A percentile compares a stretch with the other conserved stretches of the same genome.
Conservation (phyloP, 2,888 invertebrate genomes). For the Tromatobia lineatoria region DNA sequence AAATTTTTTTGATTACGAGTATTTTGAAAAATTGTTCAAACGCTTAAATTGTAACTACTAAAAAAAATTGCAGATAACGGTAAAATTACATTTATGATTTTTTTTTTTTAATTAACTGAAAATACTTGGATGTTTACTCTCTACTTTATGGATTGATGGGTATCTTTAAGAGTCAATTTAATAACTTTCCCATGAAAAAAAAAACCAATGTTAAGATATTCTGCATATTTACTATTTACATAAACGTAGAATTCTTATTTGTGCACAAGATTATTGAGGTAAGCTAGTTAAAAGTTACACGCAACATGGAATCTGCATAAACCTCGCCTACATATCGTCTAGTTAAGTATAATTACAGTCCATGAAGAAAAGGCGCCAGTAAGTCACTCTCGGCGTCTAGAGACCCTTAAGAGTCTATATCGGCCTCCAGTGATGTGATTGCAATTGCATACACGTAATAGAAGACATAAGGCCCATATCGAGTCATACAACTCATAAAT, state of each 20-base stretch:
- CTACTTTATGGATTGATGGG: too few species aligned
- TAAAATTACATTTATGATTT: too few species aligned
- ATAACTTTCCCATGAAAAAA: background rate
- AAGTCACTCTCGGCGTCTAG: conserved; percentile 26
- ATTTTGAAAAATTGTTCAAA: too few species aligned
- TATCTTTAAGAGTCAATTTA: too few species aligned
- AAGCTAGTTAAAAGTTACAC: conserved; percentile 39
- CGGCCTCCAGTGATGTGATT: conserved; percentile 47
- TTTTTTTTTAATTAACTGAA: too few species aligned
- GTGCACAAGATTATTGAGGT: conserved; percentile 28
- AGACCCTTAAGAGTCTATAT: conserved; percentile 32
- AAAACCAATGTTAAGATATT: background rate
- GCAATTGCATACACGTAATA: conserved; percentile 44
- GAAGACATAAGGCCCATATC: conserved; percentile 36
- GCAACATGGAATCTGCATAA: conserved; percentile 58
- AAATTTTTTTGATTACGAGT: too few species aligned
- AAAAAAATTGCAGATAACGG: too few species aligned
- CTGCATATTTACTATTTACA: background rate
- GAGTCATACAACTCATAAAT: conserved; percentile 53
- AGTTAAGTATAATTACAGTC: conserved; percentile 64
- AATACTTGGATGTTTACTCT: too few species aligned
- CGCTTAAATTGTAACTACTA: too few species aligned
- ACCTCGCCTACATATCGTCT: conserved; percentile 60
- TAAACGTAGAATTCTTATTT: conserved; percentile 6
- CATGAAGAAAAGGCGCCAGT: conserved; percentile 37